These are phyloP conservation scores for Gorsachius magnificus DNA, from an alignment of 2,797 vertebrate species.

Conservation along the genomic window DNA sequence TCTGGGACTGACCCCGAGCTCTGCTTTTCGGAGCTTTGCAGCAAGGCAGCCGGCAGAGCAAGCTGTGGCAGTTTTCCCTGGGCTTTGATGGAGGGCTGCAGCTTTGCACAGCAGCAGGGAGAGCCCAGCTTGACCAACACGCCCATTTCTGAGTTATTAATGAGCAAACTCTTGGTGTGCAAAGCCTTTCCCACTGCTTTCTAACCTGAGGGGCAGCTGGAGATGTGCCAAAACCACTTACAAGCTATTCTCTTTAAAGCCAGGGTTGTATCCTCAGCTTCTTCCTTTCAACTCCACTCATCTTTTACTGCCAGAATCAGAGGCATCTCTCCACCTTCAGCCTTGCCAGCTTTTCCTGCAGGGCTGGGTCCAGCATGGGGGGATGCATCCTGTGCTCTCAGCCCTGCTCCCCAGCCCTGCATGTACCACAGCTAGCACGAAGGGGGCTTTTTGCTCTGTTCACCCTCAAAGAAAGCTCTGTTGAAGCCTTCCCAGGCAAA, in stretches of 20 bases:
- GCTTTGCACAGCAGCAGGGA: neutral
- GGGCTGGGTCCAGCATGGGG: accelerated
- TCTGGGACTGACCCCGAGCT: neutral
- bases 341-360: neutral
- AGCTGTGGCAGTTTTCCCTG: neutral
- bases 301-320: neutral
- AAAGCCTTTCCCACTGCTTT: neutral
- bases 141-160: neutral
- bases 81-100: neutral
- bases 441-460: neutral
- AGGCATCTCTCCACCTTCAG: neutral
- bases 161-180: neutral
- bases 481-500: neutral
- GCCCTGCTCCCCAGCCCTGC: neutral
- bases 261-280: neutral
- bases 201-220: neutral
- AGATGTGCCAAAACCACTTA: neutral
- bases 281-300: neutral
- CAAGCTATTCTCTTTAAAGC: neutral
- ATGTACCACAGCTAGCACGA: accelerated
- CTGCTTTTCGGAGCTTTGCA: neutral
- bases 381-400: accelerated
- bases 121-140: neutral
- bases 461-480: neutral
- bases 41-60: accelerated